These are phyloP conservation scores for Ypsolopha sequella DNA, from an alignment of 2,888 invertebrate species.

Conservation along the genomic window DNA sequence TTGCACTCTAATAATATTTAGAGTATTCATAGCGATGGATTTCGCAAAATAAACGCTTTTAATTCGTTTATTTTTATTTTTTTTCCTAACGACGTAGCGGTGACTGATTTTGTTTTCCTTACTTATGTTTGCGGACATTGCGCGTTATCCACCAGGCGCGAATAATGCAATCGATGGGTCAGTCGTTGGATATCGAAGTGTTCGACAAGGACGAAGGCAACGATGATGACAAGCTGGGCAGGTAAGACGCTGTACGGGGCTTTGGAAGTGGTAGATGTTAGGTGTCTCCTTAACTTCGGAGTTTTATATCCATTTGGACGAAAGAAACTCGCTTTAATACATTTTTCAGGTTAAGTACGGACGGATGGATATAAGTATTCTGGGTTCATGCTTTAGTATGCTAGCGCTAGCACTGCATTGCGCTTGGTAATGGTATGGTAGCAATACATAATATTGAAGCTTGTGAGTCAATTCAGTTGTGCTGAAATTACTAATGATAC, in stretches of 20 bases:
- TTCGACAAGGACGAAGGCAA: slow-evolving; percentile 90
- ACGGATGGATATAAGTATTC: not conserved
- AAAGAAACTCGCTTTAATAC: not conserved
- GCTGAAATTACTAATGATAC: too few species aligned
- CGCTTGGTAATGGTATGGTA: not conserved
- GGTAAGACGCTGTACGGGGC: slow-evolving; percentile 68
- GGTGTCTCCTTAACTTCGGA: not conserved
- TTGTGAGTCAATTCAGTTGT: not conserved
- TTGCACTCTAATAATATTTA: too few species aligned
- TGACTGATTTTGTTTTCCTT: slow-evolving; percentile 60
- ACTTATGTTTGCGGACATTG: slow-evolving; percentile 61
- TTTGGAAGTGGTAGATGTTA: slow-evolving; percentile 7
- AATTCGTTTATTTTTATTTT: too few species aligned
- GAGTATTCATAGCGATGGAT: too few species aligned
- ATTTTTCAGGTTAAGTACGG: not conserved
- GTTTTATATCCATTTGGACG: not conserved
- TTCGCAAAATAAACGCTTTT: too few species aligned
- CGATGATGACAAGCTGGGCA: slow-evolving; percentile 90
- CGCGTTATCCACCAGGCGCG: slow-evolving; percentile 59
- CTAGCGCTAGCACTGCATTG: too few species aligned
- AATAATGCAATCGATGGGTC: slow-evolving; percentile 76
- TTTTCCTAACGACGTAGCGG: slow-evolving; percentile 11
- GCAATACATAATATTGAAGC: not conserved
- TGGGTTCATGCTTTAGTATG: too few species aligned
- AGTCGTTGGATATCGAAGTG: slow-evolving; percentile 80